Conservation (phyloP, 2,113 vertebrate species). For the Hippoglossus stenolepis region DNA sequence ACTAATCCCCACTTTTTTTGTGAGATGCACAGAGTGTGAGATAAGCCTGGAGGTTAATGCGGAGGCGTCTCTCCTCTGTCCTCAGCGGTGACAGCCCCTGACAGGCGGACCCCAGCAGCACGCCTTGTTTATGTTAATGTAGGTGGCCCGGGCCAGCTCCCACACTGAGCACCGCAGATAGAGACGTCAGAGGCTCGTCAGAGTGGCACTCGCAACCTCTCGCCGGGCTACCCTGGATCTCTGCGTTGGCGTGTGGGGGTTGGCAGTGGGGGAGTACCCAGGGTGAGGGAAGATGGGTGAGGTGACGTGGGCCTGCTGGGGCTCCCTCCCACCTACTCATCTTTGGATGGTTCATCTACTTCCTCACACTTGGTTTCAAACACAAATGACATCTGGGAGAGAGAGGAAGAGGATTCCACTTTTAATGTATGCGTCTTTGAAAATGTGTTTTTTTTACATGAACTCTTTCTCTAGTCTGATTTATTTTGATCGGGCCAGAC, state of each 20-base stretch:
- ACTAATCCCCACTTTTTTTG: conserved; percentile 76
- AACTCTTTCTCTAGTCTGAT: neutral
- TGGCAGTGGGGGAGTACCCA: neutral
- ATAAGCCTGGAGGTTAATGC: conserved; percentile 81
- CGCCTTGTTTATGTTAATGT: conserved; percentile 79
- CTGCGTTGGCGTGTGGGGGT: conserved; percentile 1
- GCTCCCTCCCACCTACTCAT: conserved; percentile 37
- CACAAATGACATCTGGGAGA: conserved; percentile 1
- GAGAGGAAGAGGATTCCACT: conserved; percentile 5
- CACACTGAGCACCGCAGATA: conserved; percentile 66
- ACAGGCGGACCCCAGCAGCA: conserved; percentile 71
- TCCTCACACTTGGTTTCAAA: conserved; percentile 38
- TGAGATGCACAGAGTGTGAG: conserved; percentile 50
- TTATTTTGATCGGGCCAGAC: conserved; percentile 17
- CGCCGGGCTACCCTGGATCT: conserved; percentile 39
- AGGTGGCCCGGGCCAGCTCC: conserved; percentile 62
- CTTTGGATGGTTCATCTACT: conserved; percentile 23
- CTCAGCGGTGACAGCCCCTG: conserved; percentile 74
- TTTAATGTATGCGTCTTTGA: conserved; percentile 34
- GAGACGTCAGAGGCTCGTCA: conserved; percentile 68
- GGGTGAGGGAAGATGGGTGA: conserved; percentile 14
- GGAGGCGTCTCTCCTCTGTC: conserved; percentile 70
- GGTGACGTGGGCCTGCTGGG: conserved; percentile 20
- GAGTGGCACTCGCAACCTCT: conserved; percentile 49
- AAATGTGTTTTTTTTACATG: conserved; percentile 33